Base-by-base conservation (phyloP, 1,140 invertebrate species). In the Hormaphis cornu region DNA sequence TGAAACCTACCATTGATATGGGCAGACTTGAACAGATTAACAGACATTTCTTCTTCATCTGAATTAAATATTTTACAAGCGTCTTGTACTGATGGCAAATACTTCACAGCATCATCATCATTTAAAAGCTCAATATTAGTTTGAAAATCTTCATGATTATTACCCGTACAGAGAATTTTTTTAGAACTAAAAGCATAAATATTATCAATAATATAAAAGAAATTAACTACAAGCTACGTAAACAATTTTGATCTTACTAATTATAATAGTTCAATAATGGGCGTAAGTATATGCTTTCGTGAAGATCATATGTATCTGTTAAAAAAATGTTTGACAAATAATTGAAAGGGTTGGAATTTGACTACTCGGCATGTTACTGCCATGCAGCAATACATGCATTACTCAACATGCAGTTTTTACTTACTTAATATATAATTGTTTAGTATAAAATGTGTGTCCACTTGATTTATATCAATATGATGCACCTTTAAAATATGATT, bases 201-300 rank as follows among this genome's bases (percentile, higher is more conserved):
- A 28, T 44, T 6, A 2, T 5, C 20, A 28, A 20, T 28, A 1
- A 46, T 14, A 30, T 8, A 40, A 63, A 30, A 16, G 0, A 18
- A 20, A 28, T 26, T 28, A n/a, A 42, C 26, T 46, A 44, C 1
- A 35, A 24, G 42, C 24, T 44, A 66, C 48, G 12, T 35, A 18
- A n/a, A 66, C 16, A 24, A 58, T 66, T 66, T 48, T 46, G 2
- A 50, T 35, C 61, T 66, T 35, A 66, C 61, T 50, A 66, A 50
- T 66, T 22, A 35, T 66, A 66, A 35, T 66, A 66, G 10, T 66
- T 46, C 24, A 66, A 66, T 35, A 66, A 50, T 8, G 44, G 61
- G 5, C 24, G 48, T 26, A 50, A 20, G 22, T 46, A 48, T 33
- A 66, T 30, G 16, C 50, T 48, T 22, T 8, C 33, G 14, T 20